A percentile compares a stretch with the other conserved stretches of the same genome.
phyloP scores from a whole-genome alignment of 2,113 vertebrate species.

The Lichenostomus cassidix region DNA sequence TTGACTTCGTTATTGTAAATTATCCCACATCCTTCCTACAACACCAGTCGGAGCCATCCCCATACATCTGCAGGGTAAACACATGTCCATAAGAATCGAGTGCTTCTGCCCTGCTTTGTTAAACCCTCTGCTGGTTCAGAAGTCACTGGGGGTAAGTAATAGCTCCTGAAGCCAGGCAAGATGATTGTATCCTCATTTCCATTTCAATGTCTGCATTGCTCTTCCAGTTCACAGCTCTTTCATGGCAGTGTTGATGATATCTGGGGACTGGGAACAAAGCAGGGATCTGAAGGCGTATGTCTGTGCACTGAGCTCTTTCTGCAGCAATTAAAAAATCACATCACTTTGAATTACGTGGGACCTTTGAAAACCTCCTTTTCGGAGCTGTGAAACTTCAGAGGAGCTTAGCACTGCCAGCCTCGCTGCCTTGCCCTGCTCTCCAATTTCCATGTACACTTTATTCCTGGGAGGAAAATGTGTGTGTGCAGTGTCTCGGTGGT shows the following conservation, averaged over 20 bases:
- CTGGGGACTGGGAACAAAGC: not conserved
- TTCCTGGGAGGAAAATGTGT: not conserved
- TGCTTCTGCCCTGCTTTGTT: not conserved
- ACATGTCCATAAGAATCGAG: not conserved
- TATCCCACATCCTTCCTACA: not conserved
- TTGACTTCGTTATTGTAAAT: not conserved
- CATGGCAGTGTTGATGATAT: not conserved
- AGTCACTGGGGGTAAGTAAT: not conserved
- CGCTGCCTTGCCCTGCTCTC: not conserved
- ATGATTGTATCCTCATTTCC: not conserved
- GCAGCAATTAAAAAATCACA: not conserved
- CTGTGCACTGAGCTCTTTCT: not conserved
- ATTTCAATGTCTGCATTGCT: not conserved
- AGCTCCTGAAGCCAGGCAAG: not conserved
- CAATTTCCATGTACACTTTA: fast-evolving
- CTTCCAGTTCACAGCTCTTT: conserved; percentile 20
- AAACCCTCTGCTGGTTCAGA: not conserved
- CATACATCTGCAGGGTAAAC: not conserved
- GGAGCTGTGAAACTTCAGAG: not conserved
- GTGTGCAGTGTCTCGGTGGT: not conserved
- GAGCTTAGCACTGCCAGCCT: not conserved
- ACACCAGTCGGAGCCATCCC: not conserved
- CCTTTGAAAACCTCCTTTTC: not conserved
- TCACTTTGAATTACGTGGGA: not conserved
- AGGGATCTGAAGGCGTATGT: not conserved